These are phyloP conservation scores for Pimpla rufipes DNA, from an alignment of 2,888 invertebrate species.

Conservation along the genomic window DNA sequence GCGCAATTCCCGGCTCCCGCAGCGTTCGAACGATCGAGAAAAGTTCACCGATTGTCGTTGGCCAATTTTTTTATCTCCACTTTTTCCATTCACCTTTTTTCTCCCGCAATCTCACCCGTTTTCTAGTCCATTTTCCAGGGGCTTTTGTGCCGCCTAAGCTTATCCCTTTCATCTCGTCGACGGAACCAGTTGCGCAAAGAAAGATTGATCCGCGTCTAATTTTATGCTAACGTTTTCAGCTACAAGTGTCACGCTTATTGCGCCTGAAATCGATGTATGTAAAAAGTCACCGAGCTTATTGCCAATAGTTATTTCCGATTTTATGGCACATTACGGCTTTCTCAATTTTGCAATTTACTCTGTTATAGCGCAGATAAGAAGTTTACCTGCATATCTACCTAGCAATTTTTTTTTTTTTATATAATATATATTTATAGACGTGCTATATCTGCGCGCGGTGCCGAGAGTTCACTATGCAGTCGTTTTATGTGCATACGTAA, in stretches of 20 bases:
- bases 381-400: neutral
- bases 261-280: neutral
- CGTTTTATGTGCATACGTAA: slow-evolving; percentile 55
- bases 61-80: slow-evolving; percentile 6
- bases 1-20: slow-evolving; percentile 33
- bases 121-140: neutral
- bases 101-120: neutral
- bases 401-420: neutral
- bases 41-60: slow-evolving; percentile 33
- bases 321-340: neutral
- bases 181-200: neutral
- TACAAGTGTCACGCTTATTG: neutral
- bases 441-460: neutral
- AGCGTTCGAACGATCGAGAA: slow-evolving; percentile 40
- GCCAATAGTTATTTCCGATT: neutral
- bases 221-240: neutral
- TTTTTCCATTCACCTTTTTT: neutral
- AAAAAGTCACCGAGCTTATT: neutral
- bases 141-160: neutral
- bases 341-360: neutral
- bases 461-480: slow-evolving; percentile 12
- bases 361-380: neutral
- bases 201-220: neutral
- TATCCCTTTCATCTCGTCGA: neutral
- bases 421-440: slow-evolving; percentile 36